Evolutionary conservation across 2,797 vertebrate genomes (phyloP), one percentile per base, ranked within the genome.

Genomic region (Coracias cyanogaster): DNA sequence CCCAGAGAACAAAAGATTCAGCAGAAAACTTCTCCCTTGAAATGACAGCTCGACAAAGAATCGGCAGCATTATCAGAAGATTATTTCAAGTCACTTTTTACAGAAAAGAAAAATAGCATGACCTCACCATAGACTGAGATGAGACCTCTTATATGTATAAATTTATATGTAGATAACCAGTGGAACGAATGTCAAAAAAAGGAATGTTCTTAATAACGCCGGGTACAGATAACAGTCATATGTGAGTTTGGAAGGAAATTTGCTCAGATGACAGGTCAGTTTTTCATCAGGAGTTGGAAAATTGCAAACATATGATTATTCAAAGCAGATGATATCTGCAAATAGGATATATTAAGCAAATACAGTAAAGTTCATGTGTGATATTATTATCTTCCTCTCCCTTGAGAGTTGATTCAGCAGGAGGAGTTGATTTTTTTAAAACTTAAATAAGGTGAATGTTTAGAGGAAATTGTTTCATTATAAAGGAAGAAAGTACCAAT

Each of bases 251-350:
- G 79, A 83, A 92, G 92, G 84, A 95, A 78, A 82, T 89, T 82
- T 89, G 60, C 84, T 93, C 54, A 82, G 80, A 39, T 93, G 90
- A 85, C 86, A 66, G 91, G 82, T 94, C 92, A 86, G 43, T 96
- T 97, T 96, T 92, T 92, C 86, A 93, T 51, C 64, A 69, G 82
- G 49, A 94, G 89, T 57, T 88, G 37, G 71, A 79, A 97, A 95
- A 95, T 37, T 85, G 89, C 90, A 87, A 96, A 89, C 73, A 69
- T 78, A 60, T 17, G 60, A 91, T 94, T 96, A 95, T 96, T 95
- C 82, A 96, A 90, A 94, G 89, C 54, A 90, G 82, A 73, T 89
- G 58, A 6, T 89, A 90, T 82, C 93, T 85, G 78, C 85, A 96
- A 82, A 95, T 93, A 89, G 81, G 74, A 70, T 92, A 60, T 49